Evolutionary conservation across 2,888 invertebrate genomes (phyloP).

Genomic region (Caenorhabditis sp.): DNA sequence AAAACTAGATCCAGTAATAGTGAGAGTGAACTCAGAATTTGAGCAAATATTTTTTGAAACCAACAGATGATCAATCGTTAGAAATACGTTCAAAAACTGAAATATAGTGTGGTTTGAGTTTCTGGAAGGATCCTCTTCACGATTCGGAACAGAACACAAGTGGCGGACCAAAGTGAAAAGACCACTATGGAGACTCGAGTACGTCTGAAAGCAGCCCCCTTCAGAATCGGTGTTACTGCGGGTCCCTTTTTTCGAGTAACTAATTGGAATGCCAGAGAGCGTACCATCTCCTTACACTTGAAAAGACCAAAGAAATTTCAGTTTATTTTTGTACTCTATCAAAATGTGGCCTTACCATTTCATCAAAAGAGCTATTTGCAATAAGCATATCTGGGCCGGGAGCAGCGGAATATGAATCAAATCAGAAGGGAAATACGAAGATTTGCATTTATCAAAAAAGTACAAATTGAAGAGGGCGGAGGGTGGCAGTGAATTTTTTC

Average conservation of each 20-base stretch:
- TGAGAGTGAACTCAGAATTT: too few species aligned
- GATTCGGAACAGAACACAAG: conserved; percentile 2
- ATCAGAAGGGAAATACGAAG: background rate
- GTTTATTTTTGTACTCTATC: background rate
- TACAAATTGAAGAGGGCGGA: background rate
- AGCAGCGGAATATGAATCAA: background rate
- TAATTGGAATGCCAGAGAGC: conserved; percentile 20
- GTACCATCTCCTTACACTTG: background rate
- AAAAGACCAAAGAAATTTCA: conserved; percentile 12
- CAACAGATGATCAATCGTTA: too few species aligned
- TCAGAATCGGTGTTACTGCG: background rate
- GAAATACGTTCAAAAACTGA: too few species aligned
- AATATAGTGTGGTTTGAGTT: too few species aligned
- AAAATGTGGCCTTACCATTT: conserved; percentile 11
- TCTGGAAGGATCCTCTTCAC: too few species aligned
- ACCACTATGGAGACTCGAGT: too few species aligned
- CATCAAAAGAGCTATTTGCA: background rate
- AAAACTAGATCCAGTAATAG: too few species aligned
- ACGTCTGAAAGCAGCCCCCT: too few species aligned
- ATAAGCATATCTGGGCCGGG: background rate
- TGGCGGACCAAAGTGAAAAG: too few species aligned
- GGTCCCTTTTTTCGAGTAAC: conserved; percentile 3
- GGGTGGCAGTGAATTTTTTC: background rate
- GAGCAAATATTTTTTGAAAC: too few species aligned
- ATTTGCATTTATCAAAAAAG: background rate